phyloP scores from a whole-genome alignment of 2,888 invertebrate genomes.

The Scaptomyza reducta region DNA sequence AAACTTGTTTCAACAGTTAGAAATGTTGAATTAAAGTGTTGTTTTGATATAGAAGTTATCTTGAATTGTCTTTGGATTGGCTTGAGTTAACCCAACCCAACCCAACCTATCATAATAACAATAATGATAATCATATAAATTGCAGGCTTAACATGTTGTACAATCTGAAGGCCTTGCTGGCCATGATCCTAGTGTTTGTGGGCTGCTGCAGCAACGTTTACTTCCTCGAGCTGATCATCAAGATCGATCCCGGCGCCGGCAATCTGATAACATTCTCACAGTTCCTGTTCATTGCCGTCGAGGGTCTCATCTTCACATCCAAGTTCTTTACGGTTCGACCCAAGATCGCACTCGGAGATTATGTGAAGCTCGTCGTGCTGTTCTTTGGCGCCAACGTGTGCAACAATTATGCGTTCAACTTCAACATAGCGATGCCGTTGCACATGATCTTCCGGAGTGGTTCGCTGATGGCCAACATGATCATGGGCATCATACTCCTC shows the following conservation, averaged over 20 bases:
- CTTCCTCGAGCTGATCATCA: constrained; percentile 94
- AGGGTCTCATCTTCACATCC: constrained; percentile 93
- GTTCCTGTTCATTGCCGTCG: constrained; percentile 94
- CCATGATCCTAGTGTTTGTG: constrained; percentile 90
- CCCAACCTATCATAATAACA: too few species aligned
- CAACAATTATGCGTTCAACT: constrained; percentile 97
- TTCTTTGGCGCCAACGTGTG: constrained; percentile 96
- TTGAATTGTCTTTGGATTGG: too few species aligned
- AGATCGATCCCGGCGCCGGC: constrained; percentile 95
- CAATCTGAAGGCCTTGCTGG: constrained; percentile 87
- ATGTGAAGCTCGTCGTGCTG: constrained; percentile 92
- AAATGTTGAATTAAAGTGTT: too few species aligned
- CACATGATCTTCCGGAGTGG: constrained; percentile 99
- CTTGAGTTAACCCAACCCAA: too few species aligned
- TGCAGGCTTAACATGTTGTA: constrained; percentile 49
- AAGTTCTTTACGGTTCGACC: constrained; percentile 93
- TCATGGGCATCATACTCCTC: constrained; percentile 96
- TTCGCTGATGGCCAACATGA: constrained; percentile 97
- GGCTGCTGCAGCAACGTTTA: constrained; percentile 96
- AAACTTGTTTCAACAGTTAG: too few species aligned
- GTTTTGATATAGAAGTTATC: too few species aligned
- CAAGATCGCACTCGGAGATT: constrained; percentile 91
- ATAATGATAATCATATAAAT: not conserved
- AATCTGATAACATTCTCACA: constrained; percentile 98
- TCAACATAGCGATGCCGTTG: constrained; percentile 98